Evolutionary conservation across 2,888 invertebrate species (phyloP), one percentile per base, ranked within the genome.

Genomic region (Allolobophora icterica): DNA sequence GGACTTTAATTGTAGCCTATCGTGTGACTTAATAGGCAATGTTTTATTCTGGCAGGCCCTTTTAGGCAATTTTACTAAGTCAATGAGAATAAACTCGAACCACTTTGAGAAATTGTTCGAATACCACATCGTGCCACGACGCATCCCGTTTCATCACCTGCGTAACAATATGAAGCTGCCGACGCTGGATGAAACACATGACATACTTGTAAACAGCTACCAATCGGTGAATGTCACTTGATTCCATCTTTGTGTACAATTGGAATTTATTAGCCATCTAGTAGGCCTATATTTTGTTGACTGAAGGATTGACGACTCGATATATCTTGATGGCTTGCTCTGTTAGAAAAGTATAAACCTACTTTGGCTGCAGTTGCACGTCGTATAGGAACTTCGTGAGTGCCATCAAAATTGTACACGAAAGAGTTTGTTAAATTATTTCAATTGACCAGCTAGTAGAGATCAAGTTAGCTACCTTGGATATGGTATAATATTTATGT

Each of bases 101-200:
- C 96, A 96, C 92, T 94, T 97, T 58, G 94, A 95, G 90, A 96
- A 96, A n/a, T 95, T 97, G 92, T 95, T 97, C n/a, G 95, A 96
- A 92, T 97, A 97, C 94, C 97, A 97, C 93, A 96, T 97, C 35
- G 95, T 96, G 17, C 96, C 96, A 30, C 96, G 96, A 94, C 94
- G 96, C 89, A 96, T 96, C 93, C 42, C 35, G 3, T 96, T 96
- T 91, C 96, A 96, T 92, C 21, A 84, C 21, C 95, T 97, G 93
- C 95, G 95, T 87, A 96, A 96, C 92, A 96, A 97, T 93, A 95
- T 95, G 87, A 94, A 96, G 34, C 93, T 97, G 91, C 95, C 96
- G 24, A 96, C 97, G 0, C 94, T 95, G 71, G 94, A 96, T 17
- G 95, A 95, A 21, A 96, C 96, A 38, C 94, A 96, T 84, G 95